Base-by-base conservation (phyloP, 2,113 vertebrate species). In the Datnioides undecimradiatus region DNA sequence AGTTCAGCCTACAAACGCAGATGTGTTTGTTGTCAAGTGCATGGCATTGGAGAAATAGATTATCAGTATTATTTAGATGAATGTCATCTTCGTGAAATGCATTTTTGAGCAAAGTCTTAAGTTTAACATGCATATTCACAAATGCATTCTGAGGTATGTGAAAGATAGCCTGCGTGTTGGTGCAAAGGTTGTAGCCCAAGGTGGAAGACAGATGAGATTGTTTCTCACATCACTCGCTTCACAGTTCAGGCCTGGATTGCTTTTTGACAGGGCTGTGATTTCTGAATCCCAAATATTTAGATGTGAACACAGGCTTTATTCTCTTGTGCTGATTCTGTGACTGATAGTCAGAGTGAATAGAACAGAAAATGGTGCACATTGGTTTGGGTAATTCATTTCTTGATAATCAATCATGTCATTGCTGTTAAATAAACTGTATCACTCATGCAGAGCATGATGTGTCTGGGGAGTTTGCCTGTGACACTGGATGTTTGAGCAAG, bases 181-280 rank as follows among this genome's bases (percentile, higher is more conserved):
- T 80, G 60, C 90, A 90, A 64, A 82, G 74, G 25, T 81, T 81
- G 52, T 63, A 74, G 78, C 70, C 73, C 49, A 85, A 80, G 83
- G 81, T 83, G 55, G 60, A 70, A 83, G 73, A 77, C 34, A 80
- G 46, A 60, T 74, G 43, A 66, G 72, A 52, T 43, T 67, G 45
- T 45, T 79, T 73, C 60, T 84, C 62, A 83, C 73, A 81, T 83
- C 82, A 76, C 54, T 60, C 8, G 7, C 60, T 84, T 36, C 79
- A 33, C 14, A 38, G 23, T 59, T 60, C 9, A 64, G 79, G 77
- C 65, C 51, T 81, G 63, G 34, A 10, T 38, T 65, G 36, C 43
- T 79, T 49, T 52, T 16, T 68, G 71, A 76, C 65, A 75, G 57
- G 31, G 34, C 17, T 57, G 11, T 63, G 63, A 54, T 54, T 75